Evolutionary conservation across 2,113 vertebrate genomes (phyloP).

Genomic region (Eidolon helvum): DNA sequence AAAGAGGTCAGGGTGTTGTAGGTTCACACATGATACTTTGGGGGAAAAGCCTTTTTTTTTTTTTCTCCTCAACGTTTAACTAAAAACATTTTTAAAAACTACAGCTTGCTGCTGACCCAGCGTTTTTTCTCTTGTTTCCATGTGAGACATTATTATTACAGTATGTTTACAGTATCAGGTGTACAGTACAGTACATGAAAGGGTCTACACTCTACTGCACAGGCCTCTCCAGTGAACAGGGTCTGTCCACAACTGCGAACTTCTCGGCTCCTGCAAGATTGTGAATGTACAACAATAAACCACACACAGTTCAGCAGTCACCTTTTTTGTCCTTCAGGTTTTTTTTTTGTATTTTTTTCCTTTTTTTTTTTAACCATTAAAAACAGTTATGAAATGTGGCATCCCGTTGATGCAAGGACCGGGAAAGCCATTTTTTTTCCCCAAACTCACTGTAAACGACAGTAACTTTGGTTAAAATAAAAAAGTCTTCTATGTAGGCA

Average conservation of each 20-base stretch:
- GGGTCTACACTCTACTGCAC: constrained; percentile 98
- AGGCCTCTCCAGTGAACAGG: constrained; percentile 92
- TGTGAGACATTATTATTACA: constrained; percentile 98
- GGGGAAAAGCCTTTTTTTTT: constrained; percentile 97
- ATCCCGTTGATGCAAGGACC: constrained; percentile 87
- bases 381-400: constrained; percentile 88
- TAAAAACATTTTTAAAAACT: constrained; percentile 99
- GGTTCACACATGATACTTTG: constrained; percentile 99
- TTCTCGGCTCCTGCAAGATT: constrained; percentile 90
- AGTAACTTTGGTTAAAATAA: constrained; percentile 99
- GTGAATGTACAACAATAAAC: constrained; percentile 94
- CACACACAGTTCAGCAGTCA: constrained; percentile 94
- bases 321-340: constrained; percentile 85
- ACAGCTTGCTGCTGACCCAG: constrained; percentile 97
- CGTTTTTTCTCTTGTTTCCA: constrained; percentile 86
- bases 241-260: constrained; percentile 92
- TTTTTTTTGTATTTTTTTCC: constrained; percentile 65
- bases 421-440: constrained; percentile 91
- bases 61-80: constrained; percentile 95
- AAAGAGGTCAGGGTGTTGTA: constrained; percentile 99
- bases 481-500: constrained; percentile 93
- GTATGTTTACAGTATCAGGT: constrained; percentile 97
- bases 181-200: constrained; percentile 95
- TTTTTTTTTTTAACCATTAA: constrained; percentile 85
- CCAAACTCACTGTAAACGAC: constrained; percentile 99